Percentiles rank a stretch among this genome's conserved stretches.
Evolutionary conservation across 2,888 invertebrate species (phyloP).

Genomic region (Cantharis flavilabris): DNA sequence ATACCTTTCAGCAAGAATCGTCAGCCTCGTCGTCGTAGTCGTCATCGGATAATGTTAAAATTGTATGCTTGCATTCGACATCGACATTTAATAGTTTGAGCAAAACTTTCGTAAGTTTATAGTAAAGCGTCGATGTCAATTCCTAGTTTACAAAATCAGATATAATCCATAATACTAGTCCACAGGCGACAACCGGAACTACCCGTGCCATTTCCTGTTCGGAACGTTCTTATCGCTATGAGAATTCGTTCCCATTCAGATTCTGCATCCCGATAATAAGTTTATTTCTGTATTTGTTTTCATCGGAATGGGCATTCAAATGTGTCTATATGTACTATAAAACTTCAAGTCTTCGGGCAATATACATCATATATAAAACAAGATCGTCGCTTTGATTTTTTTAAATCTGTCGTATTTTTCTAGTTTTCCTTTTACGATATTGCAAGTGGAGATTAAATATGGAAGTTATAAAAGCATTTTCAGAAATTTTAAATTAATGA

Average conservation of each 20-base stretch:
- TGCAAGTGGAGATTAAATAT: background rate
- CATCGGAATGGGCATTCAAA: conserved; percentile 14
- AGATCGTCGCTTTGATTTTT: background rate
- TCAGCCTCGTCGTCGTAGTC: background rate
- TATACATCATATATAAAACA: background rate
- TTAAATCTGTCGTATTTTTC: background rate
- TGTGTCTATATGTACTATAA: background rate
- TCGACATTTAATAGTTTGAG: background rate
- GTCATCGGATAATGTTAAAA: background rate
- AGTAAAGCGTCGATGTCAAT: conserved; percentile 28
- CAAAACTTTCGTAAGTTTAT: conserved; percentile 13
- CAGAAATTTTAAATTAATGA: background rate
- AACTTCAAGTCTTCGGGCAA: background rate
- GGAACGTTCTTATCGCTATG: conserved; percentile 37
- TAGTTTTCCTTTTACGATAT: background rate
- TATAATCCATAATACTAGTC: conserved; percentile 43
- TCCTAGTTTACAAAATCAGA: conserved; percentile 36
- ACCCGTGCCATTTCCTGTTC: conserved; percentile 44
- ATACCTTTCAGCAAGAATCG: background rate
- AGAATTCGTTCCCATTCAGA: conserved; percentile 35
- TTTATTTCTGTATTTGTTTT: conserved; percentile 31
- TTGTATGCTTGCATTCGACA: background rate
- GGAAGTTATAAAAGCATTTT: background rate
- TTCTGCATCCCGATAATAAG: conserved; percentile 37
- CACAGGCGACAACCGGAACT: conserved; percentile 45